Percentiles rank a stretch among this genome's conserved stretches.
These are phyloP conservation scores for Geococcyx californianus DNA, from an alignment of 2,113 vertebrate genomes.

Conservation along the genomic window DNA sequence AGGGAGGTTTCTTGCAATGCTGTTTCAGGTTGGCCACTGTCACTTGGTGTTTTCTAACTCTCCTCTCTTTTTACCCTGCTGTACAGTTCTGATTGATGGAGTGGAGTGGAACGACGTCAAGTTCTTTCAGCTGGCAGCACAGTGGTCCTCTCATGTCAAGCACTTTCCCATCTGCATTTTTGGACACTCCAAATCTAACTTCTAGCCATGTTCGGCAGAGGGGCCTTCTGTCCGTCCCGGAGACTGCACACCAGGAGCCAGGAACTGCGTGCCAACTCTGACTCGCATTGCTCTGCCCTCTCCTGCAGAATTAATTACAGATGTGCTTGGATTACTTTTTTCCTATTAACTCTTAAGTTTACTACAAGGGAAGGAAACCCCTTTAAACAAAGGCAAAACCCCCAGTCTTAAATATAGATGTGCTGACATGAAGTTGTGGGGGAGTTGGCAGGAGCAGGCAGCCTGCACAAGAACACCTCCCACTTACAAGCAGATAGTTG, in stretches of 20 bases:
- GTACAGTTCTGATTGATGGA: slow-evolving; percentile 91
- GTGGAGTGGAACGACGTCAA: slow-evolving; percentile 98
- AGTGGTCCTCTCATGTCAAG: slow-evolving; percentile 98
- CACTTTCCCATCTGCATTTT: slow-evolving; percentile 97
- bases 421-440: slow-evolving; percentile 42
- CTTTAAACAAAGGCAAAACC: slow-evolving; percentile 58
- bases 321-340: slow-evolving; percentile 69
- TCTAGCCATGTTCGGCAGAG: slow-evolving; percentile 70
- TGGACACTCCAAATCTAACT: slow-evolving; percentile 89
- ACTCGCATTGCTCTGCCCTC: slow-evolving; percentile 26
- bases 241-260: slow-evolving; percentile 64
- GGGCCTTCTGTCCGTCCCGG: neutral
- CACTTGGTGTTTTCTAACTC: neutral
- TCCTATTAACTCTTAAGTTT: slow-evolving; percentile 73
- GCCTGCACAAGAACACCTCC: slow-evolving; percentile 44
- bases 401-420: slow-evolving; percentile 64
- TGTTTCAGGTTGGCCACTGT: neutral
- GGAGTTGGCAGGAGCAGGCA: slow-evolving; percentile 45
- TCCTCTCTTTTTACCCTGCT: neutral
- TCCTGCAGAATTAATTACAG: slow-evolving; percentile 66
- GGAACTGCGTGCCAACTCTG: slow-evolving; percentile 62
- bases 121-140: slow-evolving; percentile 97
- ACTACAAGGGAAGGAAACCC: slow-evolving; percentile 69
- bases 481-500: slow-evolving; percentile 30
- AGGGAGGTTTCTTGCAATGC: neutral